Conservation (phyloP, 2,797 vertebrate species). For the Miichthys miiuy region DNA sequence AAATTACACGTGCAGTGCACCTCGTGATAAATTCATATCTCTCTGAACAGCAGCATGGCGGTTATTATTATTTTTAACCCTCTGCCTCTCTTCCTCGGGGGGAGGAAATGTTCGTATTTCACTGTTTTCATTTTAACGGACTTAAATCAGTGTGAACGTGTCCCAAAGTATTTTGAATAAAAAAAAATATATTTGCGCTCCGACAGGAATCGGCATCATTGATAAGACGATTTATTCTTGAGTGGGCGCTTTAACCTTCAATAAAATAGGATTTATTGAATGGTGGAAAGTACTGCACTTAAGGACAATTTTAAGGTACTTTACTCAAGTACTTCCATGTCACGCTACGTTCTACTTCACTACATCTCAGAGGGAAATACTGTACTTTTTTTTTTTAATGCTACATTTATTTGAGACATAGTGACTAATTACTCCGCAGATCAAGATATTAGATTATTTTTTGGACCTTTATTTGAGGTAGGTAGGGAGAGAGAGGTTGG, state of each 20-base stretch:
- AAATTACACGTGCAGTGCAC: background rate
- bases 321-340: background rate
- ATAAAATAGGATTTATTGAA: background rate
- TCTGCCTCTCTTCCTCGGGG: background rate
- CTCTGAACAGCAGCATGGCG: background rate
- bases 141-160: background rate
- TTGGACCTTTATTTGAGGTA: too few species aligned
- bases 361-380: background rate
- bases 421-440: background rate
- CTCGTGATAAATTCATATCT: background rate
- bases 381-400: background rate
- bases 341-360: background rate
- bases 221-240: background rate
- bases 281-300: background rate
- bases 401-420: background rate
- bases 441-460: background rate
- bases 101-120: conserved; percentile 12
- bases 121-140: conserved; percentile 24
- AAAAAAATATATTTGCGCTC: conserved; percentile 10
- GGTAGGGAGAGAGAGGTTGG: too few species aligned
- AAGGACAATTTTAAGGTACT: background rate
- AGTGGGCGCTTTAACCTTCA: background rate
- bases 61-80: background rate
- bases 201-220: too few species aligned
- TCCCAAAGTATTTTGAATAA: conserved; percentile 57